Evolutionary conservation across 2,797 vertebrate species (phyloP), one percentile per base, ranked within the genome.

Genomic region (Acrossocheilus fasciatus): DNA sequence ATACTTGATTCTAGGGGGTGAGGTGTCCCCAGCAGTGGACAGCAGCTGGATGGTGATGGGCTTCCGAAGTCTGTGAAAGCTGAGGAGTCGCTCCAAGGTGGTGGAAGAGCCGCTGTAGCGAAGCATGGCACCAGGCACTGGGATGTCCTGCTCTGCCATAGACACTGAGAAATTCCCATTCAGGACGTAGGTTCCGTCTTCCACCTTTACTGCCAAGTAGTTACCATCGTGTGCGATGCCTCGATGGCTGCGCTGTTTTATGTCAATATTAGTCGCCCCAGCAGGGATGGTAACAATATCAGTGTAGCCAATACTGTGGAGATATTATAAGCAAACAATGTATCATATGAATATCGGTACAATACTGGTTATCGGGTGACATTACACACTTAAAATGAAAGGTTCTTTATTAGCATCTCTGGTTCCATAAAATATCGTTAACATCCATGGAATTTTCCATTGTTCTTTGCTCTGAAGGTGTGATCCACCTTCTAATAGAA

Each of bases 31-130:
- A 0, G 95, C 95, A 0, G 97, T 97, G 1, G 95, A 96, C 86
- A 99, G 92, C 66, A 99, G 94, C 89, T 99, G 98, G 74, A 99
- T 92, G 0, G 95, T 97, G 89, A 99, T 91, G 18, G 96, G 90
- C 90, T 98, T 97, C 0, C 95, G 95, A 18, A 99, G 96, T 86
- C 94, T 95, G 23, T 92, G 94, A 94, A 97, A 99, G 92, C 98
- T 99, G 94, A 98, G 98, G 69, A 99, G 95, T 88, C 98, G 95
- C 93, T 99, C 98, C 90, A 99, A 88, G 0, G 96, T 96, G 0
- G 97, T 97, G 83, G 98, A 97, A 66, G 98, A 99, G 72, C 98
- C 98, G 0, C 98, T 99, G 94, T 99, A 99, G 84, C 97, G 97
- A 0, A 99, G 94, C 74, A 98, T 95, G 1, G 97, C 97, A 1